Evolutionary conservation across 1,140 invertebrate genomes (phyloP).

Genomic region (Bombus haemorrhoidalis): DNA sequence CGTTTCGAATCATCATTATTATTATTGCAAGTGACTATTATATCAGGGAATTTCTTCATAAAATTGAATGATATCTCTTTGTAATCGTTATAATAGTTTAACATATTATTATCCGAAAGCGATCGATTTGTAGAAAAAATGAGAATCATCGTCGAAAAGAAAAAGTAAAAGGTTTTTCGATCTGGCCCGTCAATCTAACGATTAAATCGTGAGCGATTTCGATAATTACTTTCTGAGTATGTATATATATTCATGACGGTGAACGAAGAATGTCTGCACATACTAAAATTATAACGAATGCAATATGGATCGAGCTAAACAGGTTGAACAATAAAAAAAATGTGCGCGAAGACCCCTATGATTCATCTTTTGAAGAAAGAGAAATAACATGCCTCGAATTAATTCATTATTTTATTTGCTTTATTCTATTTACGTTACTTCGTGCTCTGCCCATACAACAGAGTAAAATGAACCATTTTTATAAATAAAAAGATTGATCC

Average conservation of each 20-base stretch:
- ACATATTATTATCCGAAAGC: neutral
- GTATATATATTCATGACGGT: neutral
- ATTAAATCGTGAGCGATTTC: neutral
- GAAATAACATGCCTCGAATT: too few species aligned
- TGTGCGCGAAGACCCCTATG: neutral
- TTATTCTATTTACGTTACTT: too few species aligned
- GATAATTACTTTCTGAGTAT: neutral
- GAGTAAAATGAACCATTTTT: too few species aligned
- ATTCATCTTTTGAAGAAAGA: neutral
- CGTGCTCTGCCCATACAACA: too few species aligned
- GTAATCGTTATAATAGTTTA: neutral
- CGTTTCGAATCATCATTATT: neutral
- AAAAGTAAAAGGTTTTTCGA: too few species aligned
- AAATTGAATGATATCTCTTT: neutral
- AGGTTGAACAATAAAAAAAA: neutral
- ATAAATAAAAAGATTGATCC: neutral
- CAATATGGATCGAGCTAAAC: neutral
- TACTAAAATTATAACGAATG: neutral
- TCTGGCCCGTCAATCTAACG: too few species aligned
- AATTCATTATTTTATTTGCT: too few species aligned
- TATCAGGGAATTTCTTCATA: neutral
- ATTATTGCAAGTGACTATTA: neutral
- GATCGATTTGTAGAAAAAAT: neutral
- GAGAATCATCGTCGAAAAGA: neutral
- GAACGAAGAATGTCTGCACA: neutral